Percentiles rank a stretch among this genome's conserved stretches.
Evolutionary conservation across 2,888 invertebrate genomes (phyloP).

Genomic region (Dasypogon diadema): DNA sequence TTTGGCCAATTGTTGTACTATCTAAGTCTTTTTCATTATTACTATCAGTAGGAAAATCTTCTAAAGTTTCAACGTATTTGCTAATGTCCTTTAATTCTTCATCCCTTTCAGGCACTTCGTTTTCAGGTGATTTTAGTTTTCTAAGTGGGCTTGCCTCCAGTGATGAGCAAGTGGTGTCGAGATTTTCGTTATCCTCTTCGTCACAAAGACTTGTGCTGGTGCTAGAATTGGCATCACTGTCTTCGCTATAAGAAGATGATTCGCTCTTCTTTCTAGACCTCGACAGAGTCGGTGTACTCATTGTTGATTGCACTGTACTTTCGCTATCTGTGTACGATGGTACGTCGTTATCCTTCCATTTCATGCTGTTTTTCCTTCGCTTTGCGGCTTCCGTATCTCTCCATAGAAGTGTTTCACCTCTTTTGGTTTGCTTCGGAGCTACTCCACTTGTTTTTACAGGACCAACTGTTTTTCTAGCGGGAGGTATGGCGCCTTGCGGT

Average conservation of each 20-base stretch:
- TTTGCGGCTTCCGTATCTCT: conserved; percentile 75
- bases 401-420: conserved; percentile 81
- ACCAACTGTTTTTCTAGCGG: conserved; percentile 70
- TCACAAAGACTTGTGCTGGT: conserved; percentile 89
- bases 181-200: conserved; percentile 72
- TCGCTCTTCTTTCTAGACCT: conserved; percentile 73
- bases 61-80: conserved; percentile 51
- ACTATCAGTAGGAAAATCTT: conserved; percentile 49
- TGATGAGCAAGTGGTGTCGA: conserved; percentile 59
- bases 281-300: conserved; percentile 61
- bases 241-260: conserved; percentile 76
- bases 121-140: conserved; percentile 61
- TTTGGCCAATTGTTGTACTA: conserved; percentile 35
- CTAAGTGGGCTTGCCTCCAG: conserved; percentile 64
- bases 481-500: conserved; percentile 78
- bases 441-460: conserved; percentile 60
- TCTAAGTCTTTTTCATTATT: conserved; percentile 38
- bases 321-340: conserved; percentile 60
- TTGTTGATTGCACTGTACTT: conserved; percentile 60
- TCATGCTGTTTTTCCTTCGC: conserved; percentile 70
- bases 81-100: conserved; percentile 45
- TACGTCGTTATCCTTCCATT: conserved; percentile 71
- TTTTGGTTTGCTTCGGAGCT: conserved; percentile 61
- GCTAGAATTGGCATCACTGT: conserved; percentile 67
- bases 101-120: conserved; percentile 58